phyloP scores from a whole-genome alignment of 2,113 vertebrate genomes.

The Loxodonta africana region DNA sequence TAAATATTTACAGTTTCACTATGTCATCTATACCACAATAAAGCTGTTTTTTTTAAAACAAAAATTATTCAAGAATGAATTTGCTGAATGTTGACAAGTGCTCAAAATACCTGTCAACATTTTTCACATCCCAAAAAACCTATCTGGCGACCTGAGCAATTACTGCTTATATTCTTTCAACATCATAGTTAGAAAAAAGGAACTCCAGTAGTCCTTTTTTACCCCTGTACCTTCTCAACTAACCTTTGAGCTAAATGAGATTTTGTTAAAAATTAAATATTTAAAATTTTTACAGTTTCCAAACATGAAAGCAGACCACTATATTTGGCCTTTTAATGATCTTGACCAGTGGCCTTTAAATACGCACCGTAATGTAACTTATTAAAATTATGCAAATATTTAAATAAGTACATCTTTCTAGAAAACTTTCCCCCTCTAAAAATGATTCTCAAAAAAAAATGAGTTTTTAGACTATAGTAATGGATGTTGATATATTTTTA shows the following conservation, averaged over 20 bases:
- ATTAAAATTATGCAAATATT: conserved; percentile 21
- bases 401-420: not conserved
- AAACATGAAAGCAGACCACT: not conserved
- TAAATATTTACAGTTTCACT: conserved; percentile 35
- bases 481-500: not conserved
- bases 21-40: conserved; percentile 1
- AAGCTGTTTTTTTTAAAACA: not conserved
- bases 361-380: not conserved
- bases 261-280: not conserved
- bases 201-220: not conserved
- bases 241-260: not conserved
- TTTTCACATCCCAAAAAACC: not conserved
- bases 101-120: not conserved
- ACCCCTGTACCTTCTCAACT: not conserved
- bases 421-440: not conserved
- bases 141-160: not conserved
- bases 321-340: conserved; percentile 9
- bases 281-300: not conserved
- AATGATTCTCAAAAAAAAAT: not conserved
- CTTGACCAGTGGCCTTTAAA: not conserved
- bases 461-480: not conserved
- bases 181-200: not conserved
- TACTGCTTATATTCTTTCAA: not conserved
- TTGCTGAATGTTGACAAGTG: not conserved
- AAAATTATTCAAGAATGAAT: conserved; percentile 34